Conservation (phyloP, 2,888 invertebrate genomes). For the Heliothis peltigera region DNA sequence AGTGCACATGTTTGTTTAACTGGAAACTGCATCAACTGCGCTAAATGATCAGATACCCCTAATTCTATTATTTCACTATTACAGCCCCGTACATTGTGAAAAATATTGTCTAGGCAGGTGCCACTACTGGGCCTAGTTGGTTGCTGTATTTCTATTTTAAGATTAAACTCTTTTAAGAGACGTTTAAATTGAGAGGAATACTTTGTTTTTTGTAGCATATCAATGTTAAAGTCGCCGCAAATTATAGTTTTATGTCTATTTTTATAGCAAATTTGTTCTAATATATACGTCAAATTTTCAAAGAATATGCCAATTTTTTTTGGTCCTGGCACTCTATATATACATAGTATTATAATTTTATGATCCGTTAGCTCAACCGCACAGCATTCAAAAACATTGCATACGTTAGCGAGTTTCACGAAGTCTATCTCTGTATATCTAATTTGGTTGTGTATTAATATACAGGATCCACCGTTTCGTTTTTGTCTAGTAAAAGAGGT, state of each 20-base stretch:
- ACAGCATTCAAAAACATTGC: constrained; percentile 4
- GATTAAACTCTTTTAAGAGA: too few species aligned
- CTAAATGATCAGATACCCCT: constrained; percentile 4
- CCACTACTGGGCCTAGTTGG: too few species aligned
- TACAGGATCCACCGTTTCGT: constrained; percentile 1
- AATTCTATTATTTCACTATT: constrained; percentile 3
- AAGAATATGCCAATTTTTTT: background rate
- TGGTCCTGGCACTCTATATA: background rate
- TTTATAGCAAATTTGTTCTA: background rate
- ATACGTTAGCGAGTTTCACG: background rate
- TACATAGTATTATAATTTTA: background rate
- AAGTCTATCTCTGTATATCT: background rate
- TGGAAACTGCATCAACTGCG: background rate
- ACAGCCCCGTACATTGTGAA: background rate
- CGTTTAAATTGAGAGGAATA: too few species aligned
- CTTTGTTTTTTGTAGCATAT: too few species aligned
- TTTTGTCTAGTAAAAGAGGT: background rate
- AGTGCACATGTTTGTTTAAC: background rate
- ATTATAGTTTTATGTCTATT: background rate
- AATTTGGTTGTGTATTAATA: background rate
- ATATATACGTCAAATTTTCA: background rate
- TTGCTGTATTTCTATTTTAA: too few species aligned
- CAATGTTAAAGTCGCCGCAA: too few species aligned
- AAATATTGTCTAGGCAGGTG: too few species aligned
- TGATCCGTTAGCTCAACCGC: background rate